Evolutionary conservation across 2,888 invertebrate species (phyloP).

Genomic region (Anorthoa munda): DNA sequence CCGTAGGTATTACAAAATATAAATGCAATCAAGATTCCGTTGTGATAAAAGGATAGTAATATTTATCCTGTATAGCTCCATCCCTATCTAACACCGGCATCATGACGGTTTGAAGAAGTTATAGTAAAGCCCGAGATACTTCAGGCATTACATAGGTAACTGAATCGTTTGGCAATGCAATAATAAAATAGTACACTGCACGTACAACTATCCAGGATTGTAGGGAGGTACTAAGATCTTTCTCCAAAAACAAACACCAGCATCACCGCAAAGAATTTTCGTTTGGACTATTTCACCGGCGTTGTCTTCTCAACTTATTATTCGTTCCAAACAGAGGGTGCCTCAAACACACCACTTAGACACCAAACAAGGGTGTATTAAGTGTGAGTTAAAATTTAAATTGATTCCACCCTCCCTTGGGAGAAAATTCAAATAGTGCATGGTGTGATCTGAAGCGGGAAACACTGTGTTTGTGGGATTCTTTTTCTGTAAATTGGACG

Average conservation of each 20-base stretch:
- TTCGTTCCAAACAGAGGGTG: conserved; percentile 89
- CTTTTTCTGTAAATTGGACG: conserved; percentile 90
- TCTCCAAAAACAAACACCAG: conserved; percentile 46
- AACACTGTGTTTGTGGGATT: conserved; percentile 88
- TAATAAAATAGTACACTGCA: not conserved
- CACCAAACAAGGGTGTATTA: conserved; percentile 91
- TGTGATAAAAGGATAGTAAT: too few species aligned
- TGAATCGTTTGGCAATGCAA: not conserved
- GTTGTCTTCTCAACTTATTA: conserved; percentile 89
- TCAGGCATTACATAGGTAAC: not conserved
- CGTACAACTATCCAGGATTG: not conserved
- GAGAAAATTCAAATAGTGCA: conserved; percentile 90
- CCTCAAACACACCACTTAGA: conserved; percentile 90
- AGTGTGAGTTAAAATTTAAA: conserved; percentile 91
- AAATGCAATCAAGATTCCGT: too few species aligned
- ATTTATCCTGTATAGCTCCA: too few species aligned
- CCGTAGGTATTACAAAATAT: too few species aligned
- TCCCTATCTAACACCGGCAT: too few species aligned
- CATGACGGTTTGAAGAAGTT: too few species aligned
- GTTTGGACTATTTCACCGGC: conserved; percentile 67
- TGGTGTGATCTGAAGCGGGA: conserved; percentile 88
- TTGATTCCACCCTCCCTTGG: conserved; percentile 89
- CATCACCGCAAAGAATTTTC: conserved; percentile 73
- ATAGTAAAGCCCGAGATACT: too few species aligned
- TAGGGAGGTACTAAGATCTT: not conserved